Evolutionary conservation across 2,113 vertebrate species (phyloP).

Genomic region (Semicossyphus pulcher): DNA sequence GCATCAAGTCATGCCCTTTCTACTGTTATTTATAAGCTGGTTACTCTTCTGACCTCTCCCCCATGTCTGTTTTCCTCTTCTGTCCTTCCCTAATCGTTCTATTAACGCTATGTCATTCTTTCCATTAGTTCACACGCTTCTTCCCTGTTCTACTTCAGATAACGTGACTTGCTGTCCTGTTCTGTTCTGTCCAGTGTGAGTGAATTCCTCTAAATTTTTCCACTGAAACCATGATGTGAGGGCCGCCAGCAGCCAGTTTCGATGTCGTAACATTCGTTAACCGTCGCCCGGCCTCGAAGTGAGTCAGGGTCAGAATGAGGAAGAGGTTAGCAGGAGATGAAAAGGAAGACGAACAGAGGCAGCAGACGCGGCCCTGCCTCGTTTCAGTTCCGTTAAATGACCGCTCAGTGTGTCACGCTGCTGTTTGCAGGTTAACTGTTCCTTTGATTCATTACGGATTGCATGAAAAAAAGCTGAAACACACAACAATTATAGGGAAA

Average conservation of each 20-base stretch:
- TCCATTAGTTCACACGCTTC: conserved; percentile 68
- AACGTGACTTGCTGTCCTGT: conserved; percentile 52
- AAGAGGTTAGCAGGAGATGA: conserved; percentile 66
- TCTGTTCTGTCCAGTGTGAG: conserved; percentile 42
- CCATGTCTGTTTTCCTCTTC: conserved; percentile 46
- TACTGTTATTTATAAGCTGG: conserved; percentile 63
- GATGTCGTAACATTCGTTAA: conserved; percentile 73
- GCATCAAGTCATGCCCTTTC: conserved; percentile 31
- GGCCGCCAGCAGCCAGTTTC: conserved; percentile 60
- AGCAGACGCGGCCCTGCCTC: conserved; percentile 26
- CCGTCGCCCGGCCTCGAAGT: conserved; percentile 51
- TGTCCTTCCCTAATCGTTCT: conserved; percentile 36
- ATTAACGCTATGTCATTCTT: conserved; percentile 72
- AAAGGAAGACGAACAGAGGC: conserved; percentile 49
- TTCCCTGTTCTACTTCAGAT: conserved; percentile 53
- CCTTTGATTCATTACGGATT: conserved; percentile 11
- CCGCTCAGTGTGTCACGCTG: conserved; percentile 22
- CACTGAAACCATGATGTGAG: conserved; percentile 67
- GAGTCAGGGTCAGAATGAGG: conserved; percentile 78
- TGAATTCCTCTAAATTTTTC: conserved; percentile 65
- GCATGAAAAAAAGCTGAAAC: neutral
- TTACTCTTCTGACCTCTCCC: conserved; percentile 49
- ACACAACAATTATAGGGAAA: neutral
- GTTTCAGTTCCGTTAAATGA: conserved; percentile 63
- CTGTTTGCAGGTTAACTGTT: conserved; percentile 28